Conservation (phyloP, 2,888 invertebrate genomes). For the Clepsis dumicolana region DNA sequence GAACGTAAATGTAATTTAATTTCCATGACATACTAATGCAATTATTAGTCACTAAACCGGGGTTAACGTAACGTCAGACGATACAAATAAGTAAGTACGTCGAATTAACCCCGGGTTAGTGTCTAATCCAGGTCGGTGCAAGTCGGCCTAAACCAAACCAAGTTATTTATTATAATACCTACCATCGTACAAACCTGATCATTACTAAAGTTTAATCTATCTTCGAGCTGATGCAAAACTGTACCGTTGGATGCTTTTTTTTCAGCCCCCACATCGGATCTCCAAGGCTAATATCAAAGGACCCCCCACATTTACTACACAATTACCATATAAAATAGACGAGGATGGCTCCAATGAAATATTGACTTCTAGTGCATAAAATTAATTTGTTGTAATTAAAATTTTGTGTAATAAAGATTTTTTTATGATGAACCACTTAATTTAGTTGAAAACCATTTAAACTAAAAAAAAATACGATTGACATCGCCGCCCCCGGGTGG, state of each 20-base stretch:
- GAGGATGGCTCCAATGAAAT: constrained; percentile 86
- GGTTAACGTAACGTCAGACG: too few species aligned
- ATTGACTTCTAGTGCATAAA: constrained; percentile 60
- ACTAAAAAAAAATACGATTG: constrained; percentile 20
- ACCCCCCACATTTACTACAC: constrained; percentile 76
- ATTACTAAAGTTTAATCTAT: too few species aligned
- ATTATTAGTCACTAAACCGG: too few species aligned
- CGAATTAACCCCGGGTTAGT: too few species aligned
- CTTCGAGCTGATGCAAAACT: too few species aligned
- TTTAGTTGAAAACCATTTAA: constrained; percentile 36
- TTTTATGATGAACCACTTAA: constrained; percentile 9
- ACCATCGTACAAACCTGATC: too few species aligned
- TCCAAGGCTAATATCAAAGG: constrained; percentile 51
- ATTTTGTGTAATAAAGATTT: constrained; percentile 40
- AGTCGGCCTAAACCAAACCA: too few species aligned
- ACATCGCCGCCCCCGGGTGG: constrained; percentile 94
- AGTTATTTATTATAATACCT: too few species aligned
- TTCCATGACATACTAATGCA: too few species aligned
- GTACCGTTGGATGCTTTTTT: constrained; percentile 19
- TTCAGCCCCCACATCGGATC: constrained; percentile 49
- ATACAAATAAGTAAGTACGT: too few species aligned
- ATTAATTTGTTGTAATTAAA: background rate
- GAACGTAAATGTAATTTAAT: too few species aligned
- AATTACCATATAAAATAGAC: constrained; percentile 87
- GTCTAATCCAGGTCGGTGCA: too few species aligned